Base-by-base conservation (phyloP, 2,113 vertebrate genomes). In the Struthio camelus region DNA sequence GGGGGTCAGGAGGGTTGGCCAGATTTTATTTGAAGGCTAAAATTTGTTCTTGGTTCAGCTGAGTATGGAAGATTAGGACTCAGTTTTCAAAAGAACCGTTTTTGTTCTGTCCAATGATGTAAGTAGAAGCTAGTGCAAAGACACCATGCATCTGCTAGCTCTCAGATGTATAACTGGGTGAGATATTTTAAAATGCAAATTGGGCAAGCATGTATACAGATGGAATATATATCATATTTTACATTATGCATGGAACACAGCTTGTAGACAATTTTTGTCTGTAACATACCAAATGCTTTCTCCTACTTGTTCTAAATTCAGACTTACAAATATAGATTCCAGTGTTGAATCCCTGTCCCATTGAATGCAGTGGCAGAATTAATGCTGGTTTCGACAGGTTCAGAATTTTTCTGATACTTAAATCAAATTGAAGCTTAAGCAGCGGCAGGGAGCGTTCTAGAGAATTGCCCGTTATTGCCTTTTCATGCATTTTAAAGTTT, bases 251-350 rank as follows among this genome's bases (percentile, higher is more conserved):
- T 51, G 61, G 89, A 94, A 59, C 83, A 83, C 69, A 80, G 90
- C 88, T 86, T 90, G 80, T 58, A 86, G 92, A 88, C 50, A 22
- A 16, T 89, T 96, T 96, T 73, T 85, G 34, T 90, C 92, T 95
- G 69, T 78, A 86, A 59, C 56, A 51, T 75, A 88, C 82, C 82
- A 95, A 92, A 93, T 93, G 92, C 65, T 87, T 94, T 96, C 93
- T 96, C 87, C 94, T 96, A 92, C 94, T 94, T 87, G 66, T 94
- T 93, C 93, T 97, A 95, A 96, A 91, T 94, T 91, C 85, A 96
- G 92, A 51, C 46, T 46, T 88, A 75, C 59, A 95, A 94, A 93
- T 96, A 83, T 66, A 94, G 93, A 82, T 34, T 30, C 54, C 81
- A 78, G 58, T 93, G 56, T 27, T 88, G 82, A 78, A 88, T 86